These are phyloP conservation scores for Drosophila lacteicornis DNA, from an alignment of 1,140 invertebrate species.

Conservation along the genomic window DNA sequence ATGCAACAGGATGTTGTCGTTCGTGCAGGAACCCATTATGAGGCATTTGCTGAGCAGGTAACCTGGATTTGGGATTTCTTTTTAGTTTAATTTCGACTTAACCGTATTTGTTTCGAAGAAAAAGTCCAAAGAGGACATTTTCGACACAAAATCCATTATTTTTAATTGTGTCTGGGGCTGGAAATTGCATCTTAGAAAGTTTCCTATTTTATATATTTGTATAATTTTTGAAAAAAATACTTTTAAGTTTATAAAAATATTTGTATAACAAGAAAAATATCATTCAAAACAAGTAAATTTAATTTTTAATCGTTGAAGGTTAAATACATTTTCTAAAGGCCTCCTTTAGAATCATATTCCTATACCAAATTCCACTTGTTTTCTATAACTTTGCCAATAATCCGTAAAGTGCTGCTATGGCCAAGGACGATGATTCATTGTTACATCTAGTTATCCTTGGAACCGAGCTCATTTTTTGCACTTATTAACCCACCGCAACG, in stretches of 20 bases:
- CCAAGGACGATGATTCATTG: slow-evolving; percentile 30
- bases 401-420: neutral
- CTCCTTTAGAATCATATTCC: neutral
- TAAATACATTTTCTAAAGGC: neutral
- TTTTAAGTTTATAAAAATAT: neutral
- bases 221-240: no score
- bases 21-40: neutral
- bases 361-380: neutral
- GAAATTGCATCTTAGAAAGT: neutral
- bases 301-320: neutral
- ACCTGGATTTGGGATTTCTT: neutral
- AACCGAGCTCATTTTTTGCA: slow-evolving; percentile 29
- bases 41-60: neutral
- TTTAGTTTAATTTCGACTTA: neutral
- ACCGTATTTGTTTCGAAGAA: neutral
- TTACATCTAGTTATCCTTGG: slow-evolving; percentile 17
- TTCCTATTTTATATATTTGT: neutral
- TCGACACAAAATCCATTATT: neutral
- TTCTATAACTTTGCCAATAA: neutral
- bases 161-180: neutral
- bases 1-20: slow-evolving; percentile 68
- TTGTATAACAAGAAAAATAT: neutral
- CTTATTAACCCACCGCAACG: slow-evolving; percentile 32
- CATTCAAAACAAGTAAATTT: neutral
- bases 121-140: neutral